phyloP scores from a whole-genome alignment of 2,888 invertebrate genomes.

The Cryptocephalus moraei region DNA sequence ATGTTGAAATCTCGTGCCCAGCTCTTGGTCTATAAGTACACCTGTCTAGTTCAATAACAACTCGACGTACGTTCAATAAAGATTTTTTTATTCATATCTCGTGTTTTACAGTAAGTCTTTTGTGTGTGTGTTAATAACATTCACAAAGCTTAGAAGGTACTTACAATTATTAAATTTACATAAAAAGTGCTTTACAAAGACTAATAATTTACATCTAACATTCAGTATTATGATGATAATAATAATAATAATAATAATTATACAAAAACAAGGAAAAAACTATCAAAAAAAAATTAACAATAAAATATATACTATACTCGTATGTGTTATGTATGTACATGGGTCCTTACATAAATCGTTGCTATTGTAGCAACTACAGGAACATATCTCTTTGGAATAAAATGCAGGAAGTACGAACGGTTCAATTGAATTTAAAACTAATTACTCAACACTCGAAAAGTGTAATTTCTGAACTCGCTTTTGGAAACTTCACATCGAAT shows the following conservation, averaged over 20 bases:
- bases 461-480: too few relatives aligned
- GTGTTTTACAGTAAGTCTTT: constrained; percentile 25
- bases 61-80: neutral
- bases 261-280: neutral
- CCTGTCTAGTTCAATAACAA: too few relatives aligned
- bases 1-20: too few relatives aligned
- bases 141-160: constrained; percentile 30
- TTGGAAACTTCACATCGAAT: too few relatives aligned
- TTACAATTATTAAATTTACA: constrained; percentile 18
- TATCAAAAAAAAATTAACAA: constrained; percentile 14
- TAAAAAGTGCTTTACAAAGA: constrained; percentile 24
- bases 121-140: constrained; percentile 29
- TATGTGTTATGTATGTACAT: too few relatives aligned
- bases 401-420: too few relatives aligned
- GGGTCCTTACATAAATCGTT: too few relatives aligned
- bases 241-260: constrained; percentile 8
- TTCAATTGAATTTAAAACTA: too few relatives aligned
- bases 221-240: constrained; percentile 16
- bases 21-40: too few relatives aligned
- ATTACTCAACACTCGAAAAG: too few relatives aligned
- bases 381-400: too few relatives aligned
- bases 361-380: too few relatives aligned
- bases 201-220: constrained; percentile 23
- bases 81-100: constrained; percentile 19
- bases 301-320: constrained; percentile 5